A percentile compares a stretch with the other conserved stretches of the same genome.
Evolutionary conservation across 2,113 vertebrate species (phyloP).

Genomic region (Australoheros scitulus): DNA sequence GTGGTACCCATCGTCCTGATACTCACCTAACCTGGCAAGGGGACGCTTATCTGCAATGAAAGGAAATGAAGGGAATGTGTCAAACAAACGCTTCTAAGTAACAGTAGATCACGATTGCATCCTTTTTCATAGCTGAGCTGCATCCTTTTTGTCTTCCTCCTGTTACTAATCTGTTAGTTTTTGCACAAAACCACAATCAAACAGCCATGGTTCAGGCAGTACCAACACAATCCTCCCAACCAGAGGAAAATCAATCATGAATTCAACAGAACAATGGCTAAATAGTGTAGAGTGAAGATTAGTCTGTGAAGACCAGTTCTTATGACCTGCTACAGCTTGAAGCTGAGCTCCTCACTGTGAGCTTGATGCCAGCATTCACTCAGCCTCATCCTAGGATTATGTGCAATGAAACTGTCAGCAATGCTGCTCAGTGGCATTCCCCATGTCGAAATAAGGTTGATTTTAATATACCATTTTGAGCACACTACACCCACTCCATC

Average conservation of each 20-base stretch:
- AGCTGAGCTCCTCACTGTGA: conserved; percentile 3
- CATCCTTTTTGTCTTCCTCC: background rate
- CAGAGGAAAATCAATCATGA: conserved; percentile 18
- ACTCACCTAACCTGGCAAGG: conserved; percentile 79
- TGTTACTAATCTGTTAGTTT: background rate
- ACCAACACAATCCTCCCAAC: background rate
- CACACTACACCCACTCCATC: background rate
- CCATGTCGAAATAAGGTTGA: conserved; percentile 29
- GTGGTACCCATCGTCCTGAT: conserved; percentile 87
- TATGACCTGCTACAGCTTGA: conserved; percentile 16
- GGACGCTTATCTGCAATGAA: conserved; percentile 80
- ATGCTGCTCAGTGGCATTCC: background rate
- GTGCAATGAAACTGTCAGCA: conserved; percentile 2
- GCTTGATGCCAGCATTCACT: background rate
- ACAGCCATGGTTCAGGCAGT: background rate
- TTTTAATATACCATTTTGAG: conserved; percentile 21
- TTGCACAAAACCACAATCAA: background rate
- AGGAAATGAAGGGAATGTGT: conserved; percentile 11
- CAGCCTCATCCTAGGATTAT: conserved; percentile 1
- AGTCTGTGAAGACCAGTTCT: conserved; percentile 18
- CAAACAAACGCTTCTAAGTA: background rate
- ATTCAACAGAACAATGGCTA: conserved; percentile 37
- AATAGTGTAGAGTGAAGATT: background rate
- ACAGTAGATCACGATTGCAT: background rate
- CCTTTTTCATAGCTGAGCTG: background rate